phyloP scores from a whole-genome alignment of 2,888 invertebrate species.

The Chymomyza fuscimana region DNA sequence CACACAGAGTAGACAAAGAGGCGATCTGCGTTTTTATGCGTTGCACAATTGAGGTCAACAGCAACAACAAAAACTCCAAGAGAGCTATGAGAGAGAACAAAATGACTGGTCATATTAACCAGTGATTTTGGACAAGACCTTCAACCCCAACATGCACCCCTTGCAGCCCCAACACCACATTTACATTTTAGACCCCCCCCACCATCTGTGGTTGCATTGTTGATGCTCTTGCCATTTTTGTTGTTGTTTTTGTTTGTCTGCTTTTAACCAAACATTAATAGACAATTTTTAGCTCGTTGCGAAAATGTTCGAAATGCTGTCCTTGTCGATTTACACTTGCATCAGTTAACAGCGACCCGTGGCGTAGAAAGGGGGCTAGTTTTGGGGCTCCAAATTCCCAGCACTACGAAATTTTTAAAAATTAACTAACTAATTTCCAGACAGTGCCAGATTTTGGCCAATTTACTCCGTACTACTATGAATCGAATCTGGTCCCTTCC shows the following conservation, averaged over 20 bases:
- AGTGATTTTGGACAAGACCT: conserved; percentile 16
- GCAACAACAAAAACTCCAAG: neutral
- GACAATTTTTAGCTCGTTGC: conserved; percentile 29
- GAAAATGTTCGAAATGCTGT: conserved; percentile 29
- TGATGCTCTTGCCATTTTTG: neutral
- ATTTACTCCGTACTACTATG: no score
- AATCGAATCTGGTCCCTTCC: no score
- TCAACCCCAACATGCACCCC: no score
- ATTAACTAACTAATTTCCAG: no score
- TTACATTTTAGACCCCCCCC: neutral
- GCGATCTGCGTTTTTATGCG: conserved; percentile 26
- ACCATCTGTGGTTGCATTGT: conserved; percentile 7
- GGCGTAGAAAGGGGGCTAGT: no score
- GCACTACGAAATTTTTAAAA: no score
- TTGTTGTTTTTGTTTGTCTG: conserved; percentile 6
- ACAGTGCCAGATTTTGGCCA: no score
- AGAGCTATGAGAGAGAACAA: neutral
- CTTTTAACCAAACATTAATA: conserved; percentile 19
- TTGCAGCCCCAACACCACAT: no score
- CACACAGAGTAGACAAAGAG: neutral
- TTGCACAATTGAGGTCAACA: conserved; percentile 24
- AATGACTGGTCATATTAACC: conserved; percentile 27
- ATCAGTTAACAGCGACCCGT: conserved; percentile 6
- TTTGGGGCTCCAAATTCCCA: neutral
- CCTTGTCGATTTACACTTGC: conserved; percentile 22